Evolutionary conservation across 2,113 vertebrate genomes (phyloP).

Genomic region (Chlamydotis undulata): DNA sequence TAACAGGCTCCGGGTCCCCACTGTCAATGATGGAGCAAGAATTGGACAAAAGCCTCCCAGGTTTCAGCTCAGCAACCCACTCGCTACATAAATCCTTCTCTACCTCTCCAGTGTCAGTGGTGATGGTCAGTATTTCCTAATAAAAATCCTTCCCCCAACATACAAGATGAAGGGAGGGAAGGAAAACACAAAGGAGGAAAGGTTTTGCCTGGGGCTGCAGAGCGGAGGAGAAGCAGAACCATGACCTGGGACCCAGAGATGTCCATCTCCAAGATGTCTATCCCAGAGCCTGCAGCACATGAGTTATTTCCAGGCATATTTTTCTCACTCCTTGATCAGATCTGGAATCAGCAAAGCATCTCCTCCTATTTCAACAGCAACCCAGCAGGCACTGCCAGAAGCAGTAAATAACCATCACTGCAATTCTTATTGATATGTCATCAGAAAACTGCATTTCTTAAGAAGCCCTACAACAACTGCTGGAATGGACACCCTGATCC

Average conservation of each 20-base stretch:
- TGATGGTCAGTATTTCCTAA: not conserved
- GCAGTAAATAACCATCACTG: not conserved
- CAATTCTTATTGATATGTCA: not conserved
- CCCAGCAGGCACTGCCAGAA: not conserved
- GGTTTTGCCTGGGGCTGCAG: not conserved
- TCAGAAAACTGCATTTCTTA: not conserved
- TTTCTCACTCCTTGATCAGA: not conserved
- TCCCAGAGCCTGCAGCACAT: not conserved
- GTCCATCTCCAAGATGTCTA: not conserved
- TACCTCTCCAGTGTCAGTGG: not conserved
- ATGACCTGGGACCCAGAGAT: not conserved
- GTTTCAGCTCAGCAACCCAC: not conserved
- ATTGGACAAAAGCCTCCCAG: not conserved
- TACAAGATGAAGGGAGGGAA: not conserved
- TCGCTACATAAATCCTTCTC: not conserved
- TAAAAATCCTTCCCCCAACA: not conserved
- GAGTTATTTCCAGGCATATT: not conserved
- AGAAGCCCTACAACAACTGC: not conserved
- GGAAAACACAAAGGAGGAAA: not conserved
- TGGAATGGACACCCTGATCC: not conserved
- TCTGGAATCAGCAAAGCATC: not conserved
- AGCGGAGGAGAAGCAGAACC: not conserved
- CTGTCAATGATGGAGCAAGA: not conserved
- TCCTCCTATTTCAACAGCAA: not conserved
- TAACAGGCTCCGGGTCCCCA: not conserved